A percentile compares a stretch with the other conserved stretches of the same genome.
Conservation (phyloP, 1,140 invertebrate genomes). For the Vollenhovia emeryi region DNA sequence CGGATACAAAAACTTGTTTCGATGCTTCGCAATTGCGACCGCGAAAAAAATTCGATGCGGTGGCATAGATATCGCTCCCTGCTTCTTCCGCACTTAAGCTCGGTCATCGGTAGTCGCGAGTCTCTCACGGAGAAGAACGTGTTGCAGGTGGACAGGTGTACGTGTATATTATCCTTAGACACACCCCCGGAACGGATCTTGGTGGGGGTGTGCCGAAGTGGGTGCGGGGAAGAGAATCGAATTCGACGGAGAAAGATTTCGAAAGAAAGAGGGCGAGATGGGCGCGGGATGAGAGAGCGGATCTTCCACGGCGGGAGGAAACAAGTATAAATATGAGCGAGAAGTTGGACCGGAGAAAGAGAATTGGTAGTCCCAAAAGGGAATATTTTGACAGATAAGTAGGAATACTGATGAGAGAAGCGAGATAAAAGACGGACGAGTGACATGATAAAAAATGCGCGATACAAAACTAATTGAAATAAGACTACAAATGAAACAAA, state of each 20-base stretch:
- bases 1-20: neutral
- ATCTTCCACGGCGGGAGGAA: neutral
- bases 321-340: slow-evolving; percentile 6
- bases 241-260: neutral
- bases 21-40: neutral
- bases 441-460: neutral
- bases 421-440: neutral
- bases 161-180: slow-evolving; percentile 73
- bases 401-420: neutral
- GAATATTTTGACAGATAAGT: neutral
- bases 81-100: neutral
- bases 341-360: neutral
- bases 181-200: slow-evolving; percentile 62
- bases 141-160: slow-evolving; percentile 64
- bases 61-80: slow-evolving; percentile 42
- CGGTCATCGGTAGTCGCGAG: slow-evolving; percentile 21
- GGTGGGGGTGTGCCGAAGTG: neutral
- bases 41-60: slow-evolving; percentile 4
- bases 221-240: slow-evolving; percentile 6
- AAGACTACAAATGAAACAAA: neutral
- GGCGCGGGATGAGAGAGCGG: slow-evolving; percentile 4
- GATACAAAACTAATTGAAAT: neutral
- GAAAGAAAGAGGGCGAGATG: slow-evolving; percentile 18
- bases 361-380: neutral
- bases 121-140: neutral